Conservation (phyloP, 2,113 vertebrate species). For the Lates calcarifer region DNA sequence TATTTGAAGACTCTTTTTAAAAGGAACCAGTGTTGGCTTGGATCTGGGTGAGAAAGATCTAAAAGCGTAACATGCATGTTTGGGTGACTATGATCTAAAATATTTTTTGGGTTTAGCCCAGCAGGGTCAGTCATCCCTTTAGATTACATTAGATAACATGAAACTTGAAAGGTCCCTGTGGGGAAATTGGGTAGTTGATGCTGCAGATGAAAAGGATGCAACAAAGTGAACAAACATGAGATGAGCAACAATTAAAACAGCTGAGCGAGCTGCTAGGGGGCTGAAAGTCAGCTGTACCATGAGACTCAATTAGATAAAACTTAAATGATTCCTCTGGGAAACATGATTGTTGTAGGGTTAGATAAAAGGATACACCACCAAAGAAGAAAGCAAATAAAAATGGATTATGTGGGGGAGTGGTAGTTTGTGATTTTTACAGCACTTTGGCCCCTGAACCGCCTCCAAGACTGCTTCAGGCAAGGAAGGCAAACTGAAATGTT, state of each 20-base stretch:
- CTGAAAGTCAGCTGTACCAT: neutral
- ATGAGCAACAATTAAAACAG: neutral
- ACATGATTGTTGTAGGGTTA: neutral
- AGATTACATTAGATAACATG: neutral
- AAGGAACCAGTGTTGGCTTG: neutral
- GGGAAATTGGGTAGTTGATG: neutral
- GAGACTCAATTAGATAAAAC: neutral
- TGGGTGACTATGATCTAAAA: neutral
- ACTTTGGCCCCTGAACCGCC: neutral
- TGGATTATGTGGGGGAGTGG: neutral
- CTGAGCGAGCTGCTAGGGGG: neutral
- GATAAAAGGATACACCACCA: neutral
- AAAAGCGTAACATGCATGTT: neutral
- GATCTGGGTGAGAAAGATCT: neutral
- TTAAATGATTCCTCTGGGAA: neutral
- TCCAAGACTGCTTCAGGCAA: neutral
- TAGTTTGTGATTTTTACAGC: neutral
- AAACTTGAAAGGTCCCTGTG: neutral
- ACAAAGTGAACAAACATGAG: neutral
- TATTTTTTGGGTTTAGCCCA: neutral
- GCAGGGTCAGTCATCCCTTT: neutral
- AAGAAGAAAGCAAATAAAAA: neutral
- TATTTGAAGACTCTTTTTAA: neutral
- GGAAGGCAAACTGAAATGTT: neutral
- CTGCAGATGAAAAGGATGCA: neutral